Percentiles rank a stretch among this genome's conserved stretches.
These are phyloP conservation scores for Phortica variegata DNA, from an alignment of 1,140 invertebrate genomes.

Conservation along the genomic window DNA sequence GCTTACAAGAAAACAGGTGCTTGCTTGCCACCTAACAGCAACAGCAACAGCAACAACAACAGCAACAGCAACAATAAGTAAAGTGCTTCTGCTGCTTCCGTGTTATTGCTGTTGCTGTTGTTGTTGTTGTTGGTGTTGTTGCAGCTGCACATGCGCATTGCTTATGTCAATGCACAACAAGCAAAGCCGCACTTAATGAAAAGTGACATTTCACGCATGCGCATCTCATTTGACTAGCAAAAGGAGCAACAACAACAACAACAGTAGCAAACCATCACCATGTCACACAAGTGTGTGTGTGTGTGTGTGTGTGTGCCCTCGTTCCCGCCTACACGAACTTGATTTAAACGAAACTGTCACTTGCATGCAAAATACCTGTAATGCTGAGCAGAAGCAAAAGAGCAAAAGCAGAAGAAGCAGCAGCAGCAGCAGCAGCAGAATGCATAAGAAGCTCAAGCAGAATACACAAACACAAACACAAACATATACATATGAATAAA, in stretches of 20 bases:
- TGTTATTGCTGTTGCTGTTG: neutral
- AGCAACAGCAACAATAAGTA: conserved; percentile 6
- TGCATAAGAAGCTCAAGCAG: no score
- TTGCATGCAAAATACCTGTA: neutral
- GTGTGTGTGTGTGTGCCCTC: no score
- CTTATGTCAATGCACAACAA: conserved; percentile 10
- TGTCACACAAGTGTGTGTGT: no score
- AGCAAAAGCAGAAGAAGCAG: neutral
- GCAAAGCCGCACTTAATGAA: conserved; percentile 35
- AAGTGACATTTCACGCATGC: conserved; percentile 47
- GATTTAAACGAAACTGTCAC: conserved; percentile 20
- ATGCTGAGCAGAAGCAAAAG: no score
- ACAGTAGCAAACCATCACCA: no score
- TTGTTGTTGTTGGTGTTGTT: conserved; percentile 20
- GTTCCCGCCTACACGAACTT: neutral
- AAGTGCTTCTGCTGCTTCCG: neutral
- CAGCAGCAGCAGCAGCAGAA: neutral
- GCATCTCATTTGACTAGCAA: conserved; percentile 4
- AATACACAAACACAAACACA: neutral
- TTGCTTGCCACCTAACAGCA: conserved; percentile 17
- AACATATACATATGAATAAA: no score
- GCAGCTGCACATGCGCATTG: neutral
- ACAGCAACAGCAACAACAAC: conserved; percentile 19
- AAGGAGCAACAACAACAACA: no score
- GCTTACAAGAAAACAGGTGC: conserved; percentile 44